phyloP scores from a whole-genome alignment of 2,888 invertebrate species.

The Drosophila nr. medialis region DNA sequence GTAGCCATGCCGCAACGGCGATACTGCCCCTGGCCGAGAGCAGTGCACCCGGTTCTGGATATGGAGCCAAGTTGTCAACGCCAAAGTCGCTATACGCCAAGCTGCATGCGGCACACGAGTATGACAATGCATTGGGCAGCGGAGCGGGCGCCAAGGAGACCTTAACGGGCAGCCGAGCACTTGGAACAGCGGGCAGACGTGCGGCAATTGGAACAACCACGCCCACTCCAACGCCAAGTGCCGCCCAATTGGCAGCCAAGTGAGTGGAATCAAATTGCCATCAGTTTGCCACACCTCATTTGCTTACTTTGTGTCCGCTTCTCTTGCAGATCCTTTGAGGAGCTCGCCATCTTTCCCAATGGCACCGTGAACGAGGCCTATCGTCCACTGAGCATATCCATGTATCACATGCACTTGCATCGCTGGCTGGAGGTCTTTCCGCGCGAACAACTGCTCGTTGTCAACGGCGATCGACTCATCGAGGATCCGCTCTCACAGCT shows the following conservation, averaged over 20 bases:
- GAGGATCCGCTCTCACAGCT: slow-evolving; percentile 95
- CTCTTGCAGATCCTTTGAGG: slow-evolving; percentile 89
- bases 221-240: slow-evolving; percentile 68
- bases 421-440: slow-evolving; percentile 97
- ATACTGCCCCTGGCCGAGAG: slow-evolving; percentile 86
- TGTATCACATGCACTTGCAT: slow-evolving; percentile 96
- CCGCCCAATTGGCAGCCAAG: slow-evolving; percentile 82
- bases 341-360: slow-evolving; percentile 91
- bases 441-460: slow-evolving; percentile 95
- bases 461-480: slow-evolving; percentile 96
- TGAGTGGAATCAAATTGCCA: slow-evolving; percentile 59
- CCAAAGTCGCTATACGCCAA: slow-evolving; percentile 77
- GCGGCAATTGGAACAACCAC: slow-evolving; percentile 58
- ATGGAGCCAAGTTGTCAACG: slow-evolving; percentile 54
- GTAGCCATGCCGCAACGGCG: slow-evolving; percentile 92
- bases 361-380: slow-evolving; percentile 94
- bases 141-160: slow-evolving; percentile 74
- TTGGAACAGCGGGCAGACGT: slow-evolving; percentile 30
- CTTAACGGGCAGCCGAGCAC: slow-evolving; percentile 30
- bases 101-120: slow-evolving; percentile 78
- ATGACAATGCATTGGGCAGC: slow-evolving; percentile 81
- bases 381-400: slow-evolving; percentile 93
- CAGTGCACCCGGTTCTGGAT: slow-evolving; percentile 47
- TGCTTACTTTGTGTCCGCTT: slow-evolving; percentile 19
- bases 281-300: neutral